These are phyloP conservation scores for Labeo rohita DNA, from an alignment of 2,113 vertebrate species.

Conservation along the genomic window DNA sequence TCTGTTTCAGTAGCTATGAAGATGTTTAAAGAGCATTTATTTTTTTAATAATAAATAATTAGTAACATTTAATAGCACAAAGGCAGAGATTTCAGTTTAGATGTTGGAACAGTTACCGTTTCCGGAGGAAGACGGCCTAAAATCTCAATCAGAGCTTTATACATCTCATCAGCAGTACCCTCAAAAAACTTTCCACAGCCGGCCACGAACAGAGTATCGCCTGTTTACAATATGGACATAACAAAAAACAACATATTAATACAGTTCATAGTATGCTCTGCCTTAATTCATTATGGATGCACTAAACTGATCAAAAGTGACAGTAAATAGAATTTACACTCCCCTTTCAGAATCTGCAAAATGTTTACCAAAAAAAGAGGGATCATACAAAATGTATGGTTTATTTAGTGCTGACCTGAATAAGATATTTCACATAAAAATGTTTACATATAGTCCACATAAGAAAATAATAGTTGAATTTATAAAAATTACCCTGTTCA, in stretches of 20 bases:
- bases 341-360: no score
- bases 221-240: constrained; percentile 65
- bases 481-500: no score
- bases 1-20: not conserved
- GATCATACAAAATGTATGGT: no score
- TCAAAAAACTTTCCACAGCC: constrained; percentile 98
- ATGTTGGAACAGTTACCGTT: constrained; percentile 78
- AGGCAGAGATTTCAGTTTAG: not conserved
- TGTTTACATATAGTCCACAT: no score
- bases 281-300: not conserved
- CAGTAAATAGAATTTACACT: not conserved
- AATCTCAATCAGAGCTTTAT: constrained; percentile 88
- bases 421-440: no score
- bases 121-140: constrained; percentile 86
- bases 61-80: not conserved
- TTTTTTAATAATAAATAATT: not conserved
- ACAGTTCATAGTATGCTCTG: not conserved
- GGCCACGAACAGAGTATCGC: constrained; percentile 93
- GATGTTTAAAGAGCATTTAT: not conserved
- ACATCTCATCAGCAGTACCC: constrained; percentile 95
- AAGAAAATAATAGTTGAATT: no score
- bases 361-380: no score
- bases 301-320: not conserved
- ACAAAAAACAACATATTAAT: not conserved
- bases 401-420: no score